Base-by-base conservation (phyloP, 1,140 invertebrate species). In the Drosophila saltans region DNA sequence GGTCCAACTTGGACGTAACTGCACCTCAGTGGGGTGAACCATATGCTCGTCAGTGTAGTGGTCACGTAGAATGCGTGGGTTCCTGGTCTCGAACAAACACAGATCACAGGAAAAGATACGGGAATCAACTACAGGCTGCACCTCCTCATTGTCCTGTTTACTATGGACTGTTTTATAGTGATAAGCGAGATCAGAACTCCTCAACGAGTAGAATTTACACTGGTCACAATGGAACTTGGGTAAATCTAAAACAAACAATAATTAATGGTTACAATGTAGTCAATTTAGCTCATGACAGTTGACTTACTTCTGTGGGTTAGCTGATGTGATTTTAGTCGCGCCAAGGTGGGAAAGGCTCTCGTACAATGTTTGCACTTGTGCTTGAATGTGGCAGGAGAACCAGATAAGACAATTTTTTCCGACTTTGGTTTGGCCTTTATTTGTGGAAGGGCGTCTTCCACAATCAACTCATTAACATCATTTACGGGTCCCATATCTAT, bases 211-310 rank as follows among this genome's bases (percentile, higher is more conserved):
- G 24, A 72, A 91, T 2, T 57, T 30, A 43, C 90, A 91, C 52
- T 86, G 83, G 71, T 91, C 90, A 41, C 90, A 91, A 61, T 78
- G 90, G 40, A 86, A 91, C 43, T 91, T 91, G 1, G 90, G 90
- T 48, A 91, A 77, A 83, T 91, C 90, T 91, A 64, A 58, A 57
- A 8, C 28, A 10, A 43, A 33, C 6, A 30, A 9, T 5, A 30
- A 9, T 5, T 1, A 26, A 48, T 36, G 41, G 21, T 26, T 11
- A 43, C 11, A 24, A 40, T 7, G 10, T 6, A 28, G 21, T 5
- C 30, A 3, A 2, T 2, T 0, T 0, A 52, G 7, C 43, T 11
- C 1, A n/a, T 28, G 6, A 4, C 2, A 10, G 1, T 7, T 3
- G 63, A 88, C 84, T 84, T 39, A 91, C 90, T 70, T 61, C 75